Conservation (phyloP, 1,140 invertebrate species). For the Mylabris phalerata region DNA sequence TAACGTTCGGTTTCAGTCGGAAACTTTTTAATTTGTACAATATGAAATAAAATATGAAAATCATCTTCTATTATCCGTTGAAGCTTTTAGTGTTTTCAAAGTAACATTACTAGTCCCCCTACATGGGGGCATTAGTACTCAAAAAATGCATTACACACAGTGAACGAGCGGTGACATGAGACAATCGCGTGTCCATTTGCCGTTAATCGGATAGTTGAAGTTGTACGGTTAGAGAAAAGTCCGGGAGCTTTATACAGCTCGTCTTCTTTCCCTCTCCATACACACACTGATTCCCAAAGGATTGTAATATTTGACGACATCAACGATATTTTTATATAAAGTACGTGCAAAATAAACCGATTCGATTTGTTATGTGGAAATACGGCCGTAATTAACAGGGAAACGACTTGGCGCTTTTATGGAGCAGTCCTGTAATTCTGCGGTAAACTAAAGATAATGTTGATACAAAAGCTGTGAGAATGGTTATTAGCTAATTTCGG, state of each 20-base stretch:
- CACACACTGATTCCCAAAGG: conserved; percentile 1
- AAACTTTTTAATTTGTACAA: neutral
- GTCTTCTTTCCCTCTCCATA: too few species aligned
- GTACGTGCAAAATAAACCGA: too few species aligned
- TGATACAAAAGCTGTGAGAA: conserved; percentile 9
- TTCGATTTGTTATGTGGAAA: too few species aligned
- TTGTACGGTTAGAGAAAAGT: conserved; percentile 4
- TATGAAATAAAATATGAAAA: neutral
- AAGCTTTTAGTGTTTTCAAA: neutral
- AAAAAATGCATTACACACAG: neutral
- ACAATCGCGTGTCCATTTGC: conserved; percentile 13
- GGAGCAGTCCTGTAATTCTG: conserved; percentile 8
- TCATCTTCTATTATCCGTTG: neutral
- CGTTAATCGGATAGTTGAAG: conserved; percentile 14
- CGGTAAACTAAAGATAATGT: conserved; percentile 9
- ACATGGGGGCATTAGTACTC: neutral
- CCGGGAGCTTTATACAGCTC: neutral
- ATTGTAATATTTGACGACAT: neutral
- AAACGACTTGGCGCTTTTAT: conserved; percentile 11
- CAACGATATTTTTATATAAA: too few species aligned
- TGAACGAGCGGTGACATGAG: conserved; percentile 4
- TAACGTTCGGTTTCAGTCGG: neutral
- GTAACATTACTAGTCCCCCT: neutral
- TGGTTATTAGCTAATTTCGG: neutral
- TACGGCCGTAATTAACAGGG: conserved; percentile 3